Conservation (phyloP, 2,888 invertebrate genomes). For the Dendrolimus houi region DNA sequence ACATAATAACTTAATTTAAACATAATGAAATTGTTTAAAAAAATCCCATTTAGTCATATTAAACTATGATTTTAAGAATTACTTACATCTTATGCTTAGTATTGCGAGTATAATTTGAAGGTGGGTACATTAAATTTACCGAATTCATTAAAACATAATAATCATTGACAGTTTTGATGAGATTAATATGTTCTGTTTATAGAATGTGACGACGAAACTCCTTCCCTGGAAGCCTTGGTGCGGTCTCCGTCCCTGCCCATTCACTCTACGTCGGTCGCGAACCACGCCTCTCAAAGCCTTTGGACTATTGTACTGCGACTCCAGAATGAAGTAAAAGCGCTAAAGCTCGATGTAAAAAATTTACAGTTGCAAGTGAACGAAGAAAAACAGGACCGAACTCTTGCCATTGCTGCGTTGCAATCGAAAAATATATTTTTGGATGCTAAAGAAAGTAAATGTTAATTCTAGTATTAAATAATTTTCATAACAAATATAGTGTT, state of each 20-base stretch:
- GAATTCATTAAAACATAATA: constrained; percentile 9
- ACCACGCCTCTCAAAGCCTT: constrained; percentile 76
- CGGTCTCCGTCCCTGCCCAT: constrained; percentile 67
- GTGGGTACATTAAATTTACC: constrained; percentile 23
- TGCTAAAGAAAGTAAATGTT: constrained; percentile 70
- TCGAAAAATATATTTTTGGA: constrained; percentile 57
- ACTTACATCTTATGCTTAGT: no score
- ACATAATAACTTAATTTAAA: no score
- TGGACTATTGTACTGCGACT: constrained; percentile 86
- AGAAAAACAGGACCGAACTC: constrained; percentile 75
- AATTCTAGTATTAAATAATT: constrained; percentile 10
- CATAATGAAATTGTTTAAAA: no score
- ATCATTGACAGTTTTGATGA: constrained; percentile 22
- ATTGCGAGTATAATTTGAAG: constrained; percentile 13
- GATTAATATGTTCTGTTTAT: constrained; percentile 29
- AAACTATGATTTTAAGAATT: no score
- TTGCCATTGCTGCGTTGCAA: constrained; percentile 62
- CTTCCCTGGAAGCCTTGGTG: constrained; percentile 58
- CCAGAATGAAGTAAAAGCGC: constrained; percentile 82
- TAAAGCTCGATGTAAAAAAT: constrained; percentile 78
- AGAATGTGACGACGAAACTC: constrained; percentile 69
- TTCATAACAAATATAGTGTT: no score
- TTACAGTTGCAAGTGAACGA: constrained; percentile 80
- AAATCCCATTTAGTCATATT: no score
- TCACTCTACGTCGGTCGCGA: constrained; percentile 35